Conservation (phyloP, 1,140 invertebrate species). For the Trichogramma pretiosum region DNA sequence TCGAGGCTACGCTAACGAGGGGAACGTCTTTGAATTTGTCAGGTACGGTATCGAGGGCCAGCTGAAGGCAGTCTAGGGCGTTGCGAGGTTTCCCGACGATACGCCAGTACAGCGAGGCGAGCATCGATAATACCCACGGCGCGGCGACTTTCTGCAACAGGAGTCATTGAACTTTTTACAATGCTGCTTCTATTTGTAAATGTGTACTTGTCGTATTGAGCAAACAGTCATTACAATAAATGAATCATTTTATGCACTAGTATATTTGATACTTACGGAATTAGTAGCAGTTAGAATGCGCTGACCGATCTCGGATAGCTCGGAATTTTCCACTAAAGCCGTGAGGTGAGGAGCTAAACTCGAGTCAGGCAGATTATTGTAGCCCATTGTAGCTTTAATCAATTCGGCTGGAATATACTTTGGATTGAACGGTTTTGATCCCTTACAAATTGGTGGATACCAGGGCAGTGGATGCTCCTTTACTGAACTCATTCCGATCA, state of each 20-base stretch:
- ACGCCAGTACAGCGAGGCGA: constrained; percentile 62
- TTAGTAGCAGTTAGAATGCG: constrained; percentile 62
- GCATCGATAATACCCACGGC: constrained; percentile 53
- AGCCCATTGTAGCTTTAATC: constrained; percentile 20
- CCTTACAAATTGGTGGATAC: constrained; percentile 62
- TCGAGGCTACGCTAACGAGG: constrained; percentile 53
- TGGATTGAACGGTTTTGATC: constrained; percentile 37
- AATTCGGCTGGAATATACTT: constrained; percentile 36
- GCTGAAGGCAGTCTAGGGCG: constrained; percentile 55
- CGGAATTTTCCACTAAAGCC: constrained; percentile 34
- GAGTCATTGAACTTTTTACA: not conserved
- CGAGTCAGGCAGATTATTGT: constrained; percentile 20
- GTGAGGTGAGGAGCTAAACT: constrained; percentile 23
- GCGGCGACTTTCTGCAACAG: constrained; percentile 57
- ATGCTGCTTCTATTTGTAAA: not conserved
- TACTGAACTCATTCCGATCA: constrained; percentile 50
- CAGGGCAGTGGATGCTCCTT: constrained; percentile 63
- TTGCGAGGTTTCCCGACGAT: constrained; percentile 53
- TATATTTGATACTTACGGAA: constrained; percentile 43
- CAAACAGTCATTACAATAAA: not conserved
- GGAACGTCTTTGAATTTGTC: constrained; percentile 50
- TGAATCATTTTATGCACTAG: constrained; percentile 5
- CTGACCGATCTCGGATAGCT: constrained; percentile 65
- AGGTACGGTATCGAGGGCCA: constrained; percentile 47
- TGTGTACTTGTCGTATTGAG: not conserved